Evolutionary conservation across 2,888 invertebrate genomes (phyloP).

Genomic region (Paralinhomoeus sp.): DNA sequence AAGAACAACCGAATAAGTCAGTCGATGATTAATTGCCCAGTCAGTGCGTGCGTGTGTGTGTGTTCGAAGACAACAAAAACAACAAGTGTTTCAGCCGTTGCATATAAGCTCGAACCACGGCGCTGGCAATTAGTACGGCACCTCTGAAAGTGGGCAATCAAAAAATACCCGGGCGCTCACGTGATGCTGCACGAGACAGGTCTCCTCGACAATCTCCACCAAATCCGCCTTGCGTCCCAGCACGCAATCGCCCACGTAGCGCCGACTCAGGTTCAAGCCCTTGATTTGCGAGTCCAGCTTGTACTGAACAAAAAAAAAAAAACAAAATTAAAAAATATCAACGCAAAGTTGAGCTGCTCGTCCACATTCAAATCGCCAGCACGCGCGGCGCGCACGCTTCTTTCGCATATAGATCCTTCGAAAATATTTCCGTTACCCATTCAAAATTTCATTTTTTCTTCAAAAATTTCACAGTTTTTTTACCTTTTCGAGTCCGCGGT

Average conservation of each 20-base stretch:
- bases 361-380: not conserved
- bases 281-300: conserved; percentile 5
- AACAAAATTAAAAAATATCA: not conserved
- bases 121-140: too few species aligned
- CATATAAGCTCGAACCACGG: too few species aligned
- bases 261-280: conserved; percentile 6
- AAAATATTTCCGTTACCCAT: not conserved
- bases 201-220: conserved; percentile 8
- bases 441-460: not conserved
- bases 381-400: not conserved
- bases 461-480: conserved; percentile 18
- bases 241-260: conserved; percentile 10
- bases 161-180: conserved; percentile 1
- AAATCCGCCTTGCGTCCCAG: conserved; percentile 9
- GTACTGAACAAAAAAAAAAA: not conserved
- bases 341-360: not conserved
- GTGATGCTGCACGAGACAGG: conserved; percentile 11
- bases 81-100: too few species aligned
- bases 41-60: too few species aligned
- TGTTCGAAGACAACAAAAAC: too few species aligned
- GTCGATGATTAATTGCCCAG: too few species aligned
- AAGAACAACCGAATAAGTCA: conserved; percentile 4
- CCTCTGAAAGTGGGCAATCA: not conserved
- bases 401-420: not conserved
- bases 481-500: conserved; percentile 32